These are phyloP conservation scores for Leptobrachium leishanense DNA, from an alignment of 2,113 vertebrate species.

Conservation along the genomic window DNA sequence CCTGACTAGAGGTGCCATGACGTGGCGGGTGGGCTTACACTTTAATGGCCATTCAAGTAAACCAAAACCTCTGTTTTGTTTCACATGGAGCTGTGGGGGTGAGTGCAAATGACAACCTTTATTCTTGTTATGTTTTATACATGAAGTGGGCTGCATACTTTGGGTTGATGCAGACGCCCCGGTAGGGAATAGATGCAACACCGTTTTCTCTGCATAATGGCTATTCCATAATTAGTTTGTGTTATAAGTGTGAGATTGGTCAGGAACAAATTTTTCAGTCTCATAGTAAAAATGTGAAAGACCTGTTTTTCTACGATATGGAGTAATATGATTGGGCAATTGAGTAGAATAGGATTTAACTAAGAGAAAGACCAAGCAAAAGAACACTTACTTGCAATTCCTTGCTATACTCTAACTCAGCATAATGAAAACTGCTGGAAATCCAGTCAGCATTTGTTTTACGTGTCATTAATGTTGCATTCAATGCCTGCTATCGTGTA, in stretches of 20 bases:
- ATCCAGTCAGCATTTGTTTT: slow-evolving; percentile 49
- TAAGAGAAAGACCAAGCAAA: slow-evolving; percentile 29
- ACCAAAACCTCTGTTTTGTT: too few relatives aligned
- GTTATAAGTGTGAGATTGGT: not conserved
- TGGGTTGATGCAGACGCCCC: too few relatives aligned
- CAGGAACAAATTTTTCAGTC: not conserved
- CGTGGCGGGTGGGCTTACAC: too few relatives aligned
- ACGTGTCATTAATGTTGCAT: slow-evolving; percentile 47
- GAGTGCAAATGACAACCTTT: too few relatives aligned
- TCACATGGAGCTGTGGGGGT: too few relatives aligned
- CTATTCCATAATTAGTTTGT: not conserved
- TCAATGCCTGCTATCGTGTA: slow-evolving; percentile 34
- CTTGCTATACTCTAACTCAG: slow-evolving; percentile 28
- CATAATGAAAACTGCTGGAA: slow-evolving; percentile 44
- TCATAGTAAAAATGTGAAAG: slow-evolving; percentile 2
- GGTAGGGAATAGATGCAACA: too few relatives aligned
- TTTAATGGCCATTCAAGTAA: too few relatives aligned
- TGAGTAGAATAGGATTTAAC: slow-evolving; percentile 35
- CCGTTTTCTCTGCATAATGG: too few relatives aligned
- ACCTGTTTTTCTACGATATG: slow-evolving; percentile 13
- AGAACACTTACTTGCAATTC: slow-evolving; percentile 41
- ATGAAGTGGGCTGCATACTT: too few relatives aligned
- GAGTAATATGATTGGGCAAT: slow-evolving; percentile 24
- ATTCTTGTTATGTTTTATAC: too few relatives aligned
- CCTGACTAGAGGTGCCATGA: too few relatives aligned